Conservation (phyloP, 2,113 vertebrate genomes). For the Oplegnathus fasciatus region DNA sequence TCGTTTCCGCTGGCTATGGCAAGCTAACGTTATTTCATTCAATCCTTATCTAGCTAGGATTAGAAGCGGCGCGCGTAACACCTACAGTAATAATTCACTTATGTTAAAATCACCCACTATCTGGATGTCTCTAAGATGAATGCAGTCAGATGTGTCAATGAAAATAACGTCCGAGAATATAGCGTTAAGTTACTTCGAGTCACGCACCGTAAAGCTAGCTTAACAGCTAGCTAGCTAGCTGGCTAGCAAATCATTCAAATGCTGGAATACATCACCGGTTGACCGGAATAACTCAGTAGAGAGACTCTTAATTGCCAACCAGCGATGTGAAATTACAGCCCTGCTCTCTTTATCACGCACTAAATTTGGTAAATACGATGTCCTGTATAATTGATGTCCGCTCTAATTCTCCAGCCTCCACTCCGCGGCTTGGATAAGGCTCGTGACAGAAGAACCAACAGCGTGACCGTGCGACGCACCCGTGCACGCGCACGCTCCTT, state of each 20-base stretch:
- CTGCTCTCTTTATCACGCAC: not conserved
- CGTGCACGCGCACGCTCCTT: slow-evolving; percentile 65
- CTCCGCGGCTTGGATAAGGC: slow-evolving; percentile 71
- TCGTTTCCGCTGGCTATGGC: slow-evolving; percentile 74
- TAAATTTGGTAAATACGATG: slow-evolving; percentile 7
- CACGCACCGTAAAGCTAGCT: slow-evolving; percentile 80
- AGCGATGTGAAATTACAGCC: not conserved
- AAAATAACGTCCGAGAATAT: slow-evolving; percentile 30
- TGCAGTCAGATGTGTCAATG: not conserved
- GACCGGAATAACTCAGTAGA: slow-evolving; percentile 34
- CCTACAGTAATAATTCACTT: not conserved
- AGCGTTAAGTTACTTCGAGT: slow-evolving; percentile 69
- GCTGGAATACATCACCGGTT: slow-evolving; percentile 72
- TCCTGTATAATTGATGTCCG: slow-evolving; percentile 57
- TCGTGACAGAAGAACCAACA: slow-evolving; percentile 82
- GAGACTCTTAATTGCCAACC: slow-evolving; percentile 9
- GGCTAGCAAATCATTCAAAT: slow-evolving; percentile 78
- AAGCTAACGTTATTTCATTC: slow-evolving; percentile 82
- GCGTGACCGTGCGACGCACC: slow-evolving; percentile 66
- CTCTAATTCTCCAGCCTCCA: slow-evolving; percentile 63
- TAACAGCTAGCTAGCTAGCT: slow-evolving; percentile 82
- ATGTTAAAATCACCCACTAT: not conserved
- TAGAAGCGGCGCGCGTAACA: slow-evolving; percentile 24
- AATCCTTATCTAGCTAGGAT: slow-evolving; percentile 67
- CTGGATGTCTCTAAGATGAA: not conserved